These are phyloP conservation scores for Drosophila pachea DNA, from an alignment of 1,140 invertebrate species.

Conservation along the genomic window DNA sequence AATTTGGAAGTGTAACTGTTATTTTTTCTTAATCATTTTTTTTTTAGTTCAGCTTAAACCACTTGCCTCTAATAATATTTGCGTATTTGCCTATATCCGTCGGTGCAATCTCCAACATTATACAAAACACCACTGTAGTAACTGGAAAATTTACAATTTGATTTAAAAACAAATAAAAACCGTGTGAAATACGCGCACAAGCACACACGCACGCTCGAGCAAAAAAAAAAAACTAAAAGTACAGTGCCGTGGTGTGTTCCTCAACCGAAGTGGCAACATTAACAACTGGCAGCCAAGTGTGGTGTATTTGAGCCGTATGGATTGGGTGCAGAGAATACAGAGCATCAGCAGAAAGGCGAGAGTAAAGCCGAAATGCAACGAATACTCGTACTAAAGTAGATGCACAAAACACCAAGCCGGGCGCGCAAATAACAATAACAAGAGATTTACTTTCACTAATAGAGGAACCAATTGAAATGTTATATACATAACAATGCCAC, in stretches of 20 bases:
- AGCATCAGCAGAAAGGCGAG: slow-evolving; percentile 38
- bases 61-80: slow-evolving; percentile 83
- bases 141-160: slow-evolving; percentile 30
- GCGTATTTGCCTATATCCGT: slow-evolving; percentile 85
- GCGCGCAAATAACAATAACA: slow-evolving; percentile 40
- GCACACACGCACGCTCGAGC: slow-evolving; percentile 36
- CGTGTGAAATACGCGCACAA: slow-evolving; percentile 41
- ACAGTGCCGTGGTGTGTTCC: slow-evolving; percentile 70
- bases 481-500: slow-evolving; percentile 3
- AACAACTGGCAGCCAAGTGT: slow-evolving; percentile 35
- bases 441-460: slow-evolving; percentile 1
- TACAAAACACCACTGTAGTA: slow-evolving; percentile 48
- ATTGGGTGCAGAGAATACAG: slow-evolving; percentile 50
- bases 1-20: neutral
- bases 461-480: slow-evolving; percentile 1
- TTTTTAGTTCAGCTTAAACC: slow-evolving; percentile 11
- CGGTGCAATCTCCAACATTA: slow-evolving; percentile 81
- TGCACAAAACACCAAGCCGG: slow-evolving; percentile 45
- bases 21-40: slow-evolving; percentile 17
- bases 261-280: slow-evolving; percentile 50
- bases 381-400: slow-evolving; percentile 33
- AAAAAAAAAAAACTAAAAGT: slow-evolving; percentile 58
- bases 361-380: slow-evolving; percentile 43
- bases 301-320: slow-evolving; percentile 53
- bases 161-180: slow-evolving; percentile 57